A percentile compares a stretch with the other conserved stretches of the same genome.
Evolutionary conservation across 2,113 vertebrate genomes (phyloP).

Genomic region (Albula glossodonta): DNA sequence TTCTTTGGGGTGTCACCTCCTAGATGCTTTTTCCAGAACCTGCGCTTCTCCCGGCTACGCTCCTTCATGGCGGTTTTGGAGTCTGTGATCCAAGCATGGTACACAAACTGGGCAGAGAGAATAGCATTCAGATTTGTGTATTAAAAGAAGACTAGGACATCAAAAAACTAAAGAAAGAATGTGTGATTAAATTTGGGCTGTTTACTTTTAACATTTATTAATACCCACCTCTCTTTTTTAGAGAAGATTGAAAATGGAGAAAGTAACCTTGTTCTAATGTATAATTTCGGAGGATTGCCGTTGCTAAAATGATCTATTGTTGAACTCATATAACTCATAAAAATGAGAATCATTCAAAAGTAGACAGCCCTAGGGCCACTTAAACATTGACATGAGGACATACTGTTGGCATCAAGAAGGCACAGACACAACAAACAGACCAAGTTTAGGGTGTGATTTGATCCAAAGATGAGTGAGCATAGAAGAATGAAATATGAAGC

Average conservation of each 20-base stretch:
- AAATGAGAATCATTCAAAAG: slow-evolving; percentile 10
- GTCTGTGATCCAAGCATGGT: slow-evolving; percentile 94
- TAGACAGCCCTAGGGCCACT: background rate
- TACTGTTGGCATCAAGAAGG: background rate
- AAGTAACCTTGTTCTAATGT: background rate
- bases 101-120: slow-evolving; percentile 78
- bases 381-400: background rate
- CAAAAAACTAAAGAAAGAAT: background rate
- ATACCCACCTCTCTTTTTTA: background rate
- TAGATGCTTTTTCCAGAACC: slow-evolving; percentile 57
- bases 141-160: background rate
- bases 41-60: slow-evolving; percentile 74
- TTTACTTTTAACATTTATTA: background rate
- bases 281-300: background rate
- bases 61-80: slow-evolving; percentile 88
- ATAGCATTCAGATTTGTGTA: background rate
- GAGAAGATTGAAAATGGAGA: background rate
- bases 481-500: background rate
- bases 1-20: slow-evolving; percentile 54
- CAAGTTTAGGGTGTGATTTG: slow-evolving; percentile 39
- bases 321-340: background rate
- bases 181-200: background rate
- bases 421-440: slow-evolving; percentile 22
- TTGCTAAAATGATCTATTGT: background rate
- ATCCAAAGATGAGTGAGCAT: slow-evolving; percentile 15